Conservation (phyloP, 2,113 vertebrate genomes). For the Chrysochloris asiatica region DNA sequence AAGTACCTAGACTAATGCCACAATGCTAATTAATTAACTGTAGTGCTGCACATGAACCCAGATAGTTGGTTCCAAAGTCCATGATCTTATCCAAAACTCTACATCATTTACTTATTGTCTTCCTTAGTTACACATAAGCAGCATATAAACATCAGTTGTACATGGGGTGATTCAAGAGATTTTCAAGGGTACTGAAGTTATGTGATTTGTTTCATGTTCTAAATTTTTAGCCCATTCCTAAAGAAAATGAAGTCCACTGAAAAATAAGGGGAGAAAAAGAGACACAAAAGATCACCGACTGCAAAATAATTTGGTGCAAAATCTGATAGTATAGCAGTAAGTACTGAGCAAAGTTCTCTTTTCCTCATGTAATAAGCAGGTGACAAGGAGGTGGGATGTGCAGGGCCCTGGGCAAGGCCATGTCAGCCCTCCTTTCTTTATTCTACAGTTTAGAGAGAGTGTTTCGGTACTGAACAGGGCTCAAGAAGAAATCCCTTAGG, state of each 20-base stretch:
- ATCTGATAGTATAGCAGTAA: not conserved
- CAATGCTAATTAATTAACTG: not conserved
- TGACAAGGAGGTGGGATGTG: no score
- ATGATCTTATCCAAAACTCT: not conserved
- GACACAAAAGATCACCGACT: not conserved
- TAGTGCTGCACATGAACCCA: not conserved
- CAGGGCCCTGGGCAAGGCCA: no score
- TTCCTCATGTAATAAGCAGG: rapidly evolving
- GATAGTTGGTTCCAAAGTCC: not conserved
- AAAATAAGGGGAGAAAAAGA: not conserved
- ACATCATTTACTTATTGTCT: not conserved
- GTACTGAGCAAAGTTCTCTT: not conserved
- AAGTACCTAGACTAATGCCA: not conserved
- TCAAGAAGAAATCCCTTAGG: not conserved
- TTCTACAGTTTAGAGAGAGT: rapidly evolving
- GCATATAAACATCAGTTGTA: not conserved
- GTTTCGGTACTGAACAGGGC: rapidly evolving
- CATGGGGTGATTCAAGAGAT: no score
- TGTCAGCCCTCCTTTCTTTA: not conserved
- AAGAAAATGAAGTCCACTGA: not conserved
- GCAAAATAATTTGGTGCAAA: not conserved
- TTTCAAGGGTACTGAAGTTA: not conserved
- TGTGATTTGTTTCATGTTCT: not conserved
- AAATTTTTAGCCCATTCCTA: not conserved
- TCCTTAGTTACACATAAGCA: not conserved